Base-by-base conservation (phyloP, 1,140 invertebrate species). In the Diabrotica undecimpunctata region DNA sequence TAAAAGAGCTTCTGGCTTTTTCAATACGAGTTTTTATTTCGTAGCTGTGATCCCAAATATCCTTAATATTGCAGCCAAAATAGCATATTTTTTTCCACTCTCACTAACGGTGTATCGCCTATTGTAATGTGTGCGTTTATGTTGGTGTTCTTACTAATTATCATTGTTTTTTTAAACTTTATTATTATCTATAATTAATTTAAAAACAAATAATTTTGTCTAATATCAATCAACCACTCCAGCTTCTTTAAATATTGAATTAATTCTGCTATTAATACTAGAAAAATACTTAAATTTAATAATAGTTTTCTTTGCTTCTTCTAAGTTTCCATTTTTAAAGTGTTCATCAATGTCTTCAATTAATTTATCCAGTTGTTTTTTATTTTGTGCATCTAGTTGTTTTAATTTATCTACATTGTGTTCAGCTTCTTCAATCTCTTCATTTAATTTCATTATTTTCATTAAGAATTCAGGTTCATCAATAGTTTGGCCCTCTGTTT, bases 361-460 rank as follows among this genome's bases (percentile, higher is more conserved):
- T 61, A 89, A 79, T 62, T 74, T 71, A 13, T 83, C 77, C 8
- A 92, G 74, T 9, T 83, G 77, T 55, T 76, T 64, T 70, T 84
- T 82, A 71, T 91, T 89, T 72, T 87, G 82, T 56, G 83, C 66
- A 72, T 86, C 81, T 35, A 91, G 80, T 65, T 79, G 70, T 53
- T 84, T 77, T n/a, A 93, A 79, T 77, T 89, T 82, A 46, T 86
- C 79, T 67, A 81, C 79, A 62, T 86, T 77, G 54, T 81, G 76
- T n/a, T 38, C 36, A 8, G 86, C 81, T 64, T 84, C 83, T 78
- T 90, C 87, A 9, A 90, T 82, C 75, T 90, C 84, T 81, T 96
- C 94, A 82, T 96, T 96, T 41, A 88, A 84, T 75, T 94, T 92
- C 92, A 96, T 93, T 62, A 96, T 90, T 77, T 88, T 82, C 83